phyloP scores from a whole-genome alignment of 2,888 invertebrate species.

The Stegana nigrithorax region DNA sequence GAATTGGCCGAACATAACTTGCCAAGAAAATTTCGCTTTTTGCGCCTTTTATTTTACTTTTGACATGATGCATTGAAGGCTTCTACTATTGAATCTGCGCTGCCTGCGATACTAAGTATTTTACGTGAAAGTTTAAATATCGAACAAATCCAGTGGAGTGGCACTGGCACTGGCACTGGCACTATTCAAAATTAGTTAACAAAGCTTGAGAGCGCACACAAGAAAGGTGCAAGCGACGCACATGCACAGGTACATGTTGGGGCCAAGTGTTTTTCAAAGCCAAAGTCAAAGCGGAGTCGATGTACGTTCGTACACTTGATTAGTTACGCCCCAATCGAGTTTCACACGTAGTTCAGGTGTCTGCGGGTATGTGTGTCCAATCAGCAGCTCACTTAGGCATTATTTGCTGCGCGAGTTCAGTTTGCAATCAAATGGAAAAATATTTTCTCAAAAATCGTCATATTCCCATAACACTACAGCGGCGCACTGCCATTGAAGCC shows the following conservation, averaged over 20 bases:
- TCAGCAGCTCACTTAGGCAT: neutral
- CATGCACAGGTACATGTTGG: too few species aligned
- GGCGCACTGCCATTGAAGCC: neutral
- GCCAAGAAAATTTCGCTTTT: neutral
- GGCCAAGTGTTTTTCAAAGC: too few species aligned
- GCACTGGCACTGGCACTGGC: too few species aligned
- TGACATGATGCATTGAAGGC: constrained; percentile 11
- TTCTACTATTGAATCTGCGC: too few species aligned
- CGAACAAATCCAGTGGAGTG: too few species aligned
- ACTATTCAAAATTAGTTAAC: too few species aligned
- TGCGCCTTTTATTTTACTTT: constrained; percentile 4
- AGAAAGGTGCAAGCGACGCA: too few species aligned
- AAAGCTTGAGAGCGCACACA: too few species aligned
- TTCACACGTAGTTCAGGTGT: neutral
- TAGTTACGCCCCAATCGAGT: constrained; percentile 2
- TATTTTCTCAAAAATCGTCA: neutral
- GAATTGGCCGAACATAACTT: neutral
- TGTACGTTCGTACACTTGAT: neutral
- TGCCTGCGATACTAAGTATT: too few species aligned
- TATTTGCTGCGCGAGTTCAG: neutral
- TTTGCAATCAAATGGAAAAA: neutral
- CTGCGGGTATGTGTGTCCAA: neutral
- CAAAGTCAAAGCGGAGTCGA: too few species aligned
- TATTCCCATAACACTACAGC: constrained; percentile 4
- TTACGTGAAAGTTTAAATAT: too few species aligned